Conservation (phyloP, 2,113 vertebrate genomes). For the Nothocercus nigrocapillus region DNA sequence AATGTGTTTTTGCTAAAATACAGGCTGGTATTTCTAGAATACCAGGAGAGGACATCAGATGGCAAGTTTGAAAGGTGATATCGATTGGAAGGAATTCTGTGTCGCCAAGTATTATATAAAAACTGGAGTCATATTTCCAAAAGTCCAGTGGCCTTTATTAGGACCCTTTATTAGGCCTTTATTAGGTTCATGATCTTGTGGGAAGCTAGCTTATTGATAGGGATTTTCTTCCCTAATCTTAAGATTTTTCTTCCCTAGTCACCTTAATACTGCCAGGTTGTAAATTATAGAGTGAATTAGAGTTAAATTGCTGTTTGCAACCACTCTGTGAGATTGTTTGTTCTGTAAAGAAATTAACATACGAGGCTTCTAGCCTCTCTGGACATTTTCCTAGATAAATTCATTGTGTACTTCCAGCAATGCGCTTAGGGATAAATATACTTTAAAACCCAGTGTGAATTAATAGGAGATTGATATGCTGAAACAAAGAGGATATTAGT, state of each 20-base stretch:
- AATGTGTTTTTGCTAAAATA: neutral
- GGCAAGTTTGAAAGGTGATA: neutral
- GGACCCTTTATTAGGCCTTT: neutral
- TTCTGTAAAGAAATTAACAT: neutral
- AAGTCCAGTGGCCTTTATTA: conserved; percentile 68
- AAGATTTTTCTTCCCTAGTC: conserved; percentile 49
- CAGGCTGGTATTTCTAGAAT: neutral
- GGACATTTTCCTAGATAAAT: neutral
- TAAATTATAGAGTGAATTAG: conserved; percentile 36
- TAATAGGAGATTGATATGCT: neutral
- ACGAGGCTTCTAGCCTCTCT: neutral
- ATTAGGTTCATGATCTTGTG: conserved; percentile 38
- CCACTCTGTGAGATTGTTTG: neutral
- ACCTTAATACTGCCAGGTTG: conserved; percentile 12
- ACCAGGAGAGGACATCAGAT: neutral
- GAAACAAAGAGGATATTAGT: neutral
- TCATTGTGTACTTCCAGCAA: neutral
- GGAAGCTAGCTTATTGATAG: conserved; percentile 52
- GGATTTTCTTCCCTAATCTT: conserved; percentile 46
- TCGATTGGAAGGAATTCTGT: conserved; percentile 9
- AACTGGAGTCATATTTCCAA: conserved; percentile 47
- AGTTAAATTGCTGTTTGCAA: neutral
- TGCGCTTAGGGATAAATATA: neutral
- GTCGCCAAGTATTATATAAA: conserved; percentile 54
- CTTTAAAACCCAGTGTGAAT: neutral